phyloP scores from a whole-genome alignment of 2,113 vertebrate genomes.

The Poecile atricapillus region DNA sequence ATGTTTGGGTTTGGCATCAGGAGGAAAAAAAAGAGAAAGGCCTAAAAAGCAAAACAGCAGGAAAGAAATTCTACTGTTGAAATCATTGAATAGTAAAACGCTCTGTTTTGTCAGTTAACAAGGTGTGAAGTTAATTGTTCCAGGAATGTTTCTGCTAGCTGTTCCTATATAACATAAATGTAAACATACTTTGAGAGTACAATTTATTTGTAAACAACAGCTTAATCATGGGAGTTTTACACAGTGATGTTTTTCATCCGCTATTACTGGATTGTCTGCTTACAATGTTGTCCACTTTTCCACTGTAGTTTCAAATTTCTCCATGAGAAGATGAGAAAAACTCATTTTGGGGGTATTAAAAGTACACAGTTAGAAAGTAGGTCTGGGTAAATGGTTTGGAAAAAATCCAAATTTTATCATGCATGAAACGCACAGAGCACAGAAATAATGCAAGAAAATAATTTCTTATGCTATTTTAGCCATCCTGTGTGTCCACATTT shows the following conservation, averaged over 20 bases:
- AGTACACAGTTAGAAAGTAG: conserved; percentile 42
- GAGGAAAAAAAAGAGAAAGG: neutral
- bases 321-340: neutral
- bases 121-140: neutral
- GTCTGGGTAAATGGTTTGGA: conserved; percentile 61
- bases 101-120: neutral
- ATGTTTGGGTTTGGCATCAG: neutral
- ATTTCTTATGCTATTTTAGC: conserved; percentile 14
- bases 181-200: neutral
- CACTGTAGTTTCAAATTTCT: neutral
- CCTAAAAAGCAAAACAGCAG: neutral
- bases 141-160: neutral
- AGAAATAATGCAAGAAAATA: conserved; percentile 27
- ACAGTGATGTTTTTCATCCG: neutral
- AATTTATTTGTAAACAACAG: neutral
- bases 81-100: neutral
- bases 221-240: neutral
- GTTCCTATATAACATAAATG: neutral
- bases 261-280: neutral
- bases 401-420: conserved; percentile 51
- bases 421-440: conserved; percentile 35
- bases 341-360: conserved; percentile 52
- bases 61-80: neutral
- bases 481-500: neutral
- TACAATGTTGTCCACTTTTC: neutral